phyloP scores from a whole-genome alignment of 2,113 vertebrate genomes.

The Cyprinodon tularosa region DNA sequence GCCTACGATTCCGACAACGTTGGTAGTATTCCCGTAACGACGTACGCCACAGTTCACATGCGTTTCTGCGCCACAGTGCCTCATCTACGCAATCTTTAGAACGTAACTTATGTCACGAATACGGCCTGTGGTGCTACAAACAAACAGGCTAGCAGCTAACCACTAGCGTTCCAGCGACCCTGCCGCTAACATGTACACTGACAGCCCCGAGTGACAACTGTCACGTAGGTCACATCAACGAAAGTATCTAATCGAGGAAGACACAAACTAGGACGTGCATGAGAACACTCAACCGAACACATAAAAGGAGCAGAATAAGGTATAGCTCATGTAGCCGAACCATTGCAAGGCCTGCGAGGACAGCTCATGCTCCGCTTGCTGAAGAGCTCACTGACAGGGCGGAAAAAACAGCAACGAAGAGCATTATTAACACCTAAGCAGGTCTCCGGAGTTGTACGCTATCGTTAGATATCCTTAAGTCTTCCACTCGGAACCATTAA shows the following conservation, averaged over 20 bases:
- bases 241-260: neutral
- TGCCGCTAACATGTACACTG: conserved; percentile 60
- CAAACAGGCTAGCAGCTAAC: conserved; percentile 76
- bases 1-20: conserved; percentile 20
- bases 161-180: conserved; percentile 52
- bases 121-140: conserved; percentile 78
- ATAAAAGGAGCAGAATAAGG: neutral
- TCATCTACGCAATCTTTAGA: conserved; percentile 51
- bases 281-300: neutral
- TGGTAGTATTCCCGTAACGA: conserved; percentile 62
- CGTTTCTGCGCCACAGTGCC: conserved; percentile 52
- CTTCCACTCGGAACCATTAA: neutral
- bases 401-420: conserved; percentile 38
- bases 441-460: neutral
- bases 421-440: neutral
- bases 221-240: conserved; percentile 1
- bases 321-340: conserved; percentile 50
- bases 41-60: conserved; percentile 46
- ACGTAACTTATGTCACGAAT: conserved; percentile 78
- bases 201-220: conserved; percentile 34
- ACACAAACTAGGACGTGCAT: neutral
- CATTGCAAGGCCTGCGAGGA: conserved; percentile 70
- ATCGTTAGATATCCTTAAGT: conserved; percentile 1
- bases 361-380: conserved; percentile 63
- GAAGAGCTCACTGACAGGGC: conserved; percentile 64